Percentiles rank a stretch among this genome's conserved stretches.
Evolutionary conservation across 2,113 vertebrate species (phyloP).

Genomic region (Microtus montanus): DNA sequence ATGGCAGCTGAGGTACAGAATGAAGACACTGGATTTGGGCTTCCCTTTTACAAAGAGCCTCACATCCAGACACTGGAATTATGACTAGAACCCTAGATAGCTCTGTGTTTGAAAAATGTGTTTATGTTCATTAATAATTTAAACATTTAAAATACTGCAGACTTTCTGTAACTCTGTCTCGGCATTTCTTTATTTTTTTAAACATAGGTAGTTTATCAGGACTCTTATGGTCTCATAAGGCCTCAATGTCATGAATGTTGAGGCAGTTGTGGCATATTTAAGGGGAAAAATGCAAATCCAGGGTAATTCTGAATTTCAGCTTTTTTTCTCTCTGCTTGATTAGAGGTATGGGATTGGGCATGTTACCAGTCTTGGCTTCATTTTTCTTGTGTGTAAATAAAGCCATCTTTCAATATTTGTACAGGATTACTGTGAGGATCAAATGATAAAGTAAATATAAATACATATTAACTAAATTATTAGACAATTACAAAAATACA

Average conservation of each 20-base stretch:
- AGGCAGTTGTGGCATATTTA: not conserved
- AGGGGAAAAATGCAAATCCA: not conserved
- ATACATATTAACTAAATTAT: conserved; percentile 9
- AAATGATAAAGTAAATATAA: not conserved
- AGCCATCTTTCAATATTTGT: not conserved
- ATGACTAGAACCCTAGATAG: not conserved
- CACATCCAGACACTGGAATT: not conserved
- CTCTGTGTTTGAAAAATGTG: not conserved
- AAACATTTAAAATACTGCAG: not conserved
- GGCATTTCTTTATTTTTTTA: not conserved
- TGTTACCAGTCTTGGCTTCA: not conserved
- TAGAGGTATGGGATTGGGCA: not conserved
- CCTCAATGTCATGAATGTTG: not conserved
- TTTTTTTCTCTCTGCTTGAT: not conserved
- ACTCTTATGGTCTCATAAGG: not conserved
- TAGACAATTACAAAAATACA: not conserved
- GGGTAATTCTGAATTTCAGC: not conserved
- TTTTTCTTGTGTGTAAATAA: conserved; percentile 31
- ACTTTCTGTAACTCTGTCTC: not conserved
- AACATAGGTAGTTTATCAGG: not conserved
- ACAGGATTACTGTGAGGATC: not conserved
- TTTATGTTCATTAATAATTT: not conserved
- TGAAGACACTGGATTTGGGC: not conserved
- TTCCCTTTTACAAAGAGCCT: not conserved
- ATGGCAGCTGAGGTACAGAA: accelerated